These are phyloP conservation scores for Natator depressus DNA, from an alignment of 2,113 vertebrate species.

Conservation along the genomic window DNA sequence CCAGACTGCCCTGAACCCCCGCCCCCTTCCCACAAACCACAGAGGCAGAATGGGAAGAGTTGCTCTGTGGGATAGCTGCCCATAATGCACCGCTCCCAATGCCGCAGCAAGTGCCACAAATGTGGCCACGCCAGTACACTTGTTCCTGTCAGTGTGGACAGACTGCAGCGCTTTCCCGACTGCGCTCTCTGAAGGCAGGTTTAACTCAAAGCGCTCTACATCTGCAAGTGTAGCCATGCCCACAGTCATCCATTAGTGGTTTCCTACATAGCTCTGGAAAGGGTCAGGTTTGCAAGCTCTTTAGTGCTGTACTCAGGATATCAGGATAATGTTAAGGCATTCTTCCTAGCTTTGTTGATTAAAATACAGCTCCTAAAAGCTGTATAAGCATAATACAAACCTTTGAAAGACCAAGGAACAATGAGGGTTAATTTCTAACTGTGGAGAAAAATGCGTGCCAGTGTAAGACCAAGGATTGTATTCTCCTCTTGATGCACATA, in stretches of 20 bases:
- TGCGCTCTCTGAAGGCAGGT: too few relatives aligned
- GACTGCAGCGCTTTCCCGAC: too few relatives aligned
- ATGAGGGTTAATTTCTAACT: conserved; percentile 8
- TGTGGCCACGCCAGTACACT: too few relatives aligned
- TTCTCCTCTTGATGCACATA: not conserved
- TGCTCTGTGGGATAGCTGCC: too few relatives aligned
- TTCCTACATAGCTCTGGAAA: not conserved
- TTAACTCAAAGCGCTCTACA: too few relatives aligned
- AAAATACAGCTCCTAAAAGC: not conserved
- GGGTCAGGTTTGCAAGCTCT: not conserved
- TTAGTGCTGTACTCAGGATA: not conserved
- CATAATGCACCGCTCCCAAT: too few relatives aligned
- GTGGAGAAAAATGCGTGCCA: not conserved
- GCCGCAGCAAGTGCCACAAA: too few relatives aligned
- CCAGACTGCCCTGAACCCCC: too few relatives aligned
- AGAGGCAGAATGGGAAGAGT: too few relatives aligned
- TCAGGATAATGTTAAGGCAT: not conserved
- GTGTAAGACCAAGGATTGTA: fast-evolving
- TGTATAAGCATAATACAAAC: not conserved
- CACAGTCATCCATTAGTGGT: not conserved
- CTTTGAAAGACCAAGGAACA: not conserved
- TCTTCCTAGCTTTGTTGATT: not conserved
- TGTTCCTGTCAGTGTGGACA: too few relatives aligned
- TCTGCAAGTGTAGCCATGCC: too few relatives aligned
- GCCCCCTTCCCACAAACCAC: too few relatives aligned